Evolutionary conservation across 2,888 invertebrate genomes (phyloP).

Genomic region (Gerris lacustris): DNA sequence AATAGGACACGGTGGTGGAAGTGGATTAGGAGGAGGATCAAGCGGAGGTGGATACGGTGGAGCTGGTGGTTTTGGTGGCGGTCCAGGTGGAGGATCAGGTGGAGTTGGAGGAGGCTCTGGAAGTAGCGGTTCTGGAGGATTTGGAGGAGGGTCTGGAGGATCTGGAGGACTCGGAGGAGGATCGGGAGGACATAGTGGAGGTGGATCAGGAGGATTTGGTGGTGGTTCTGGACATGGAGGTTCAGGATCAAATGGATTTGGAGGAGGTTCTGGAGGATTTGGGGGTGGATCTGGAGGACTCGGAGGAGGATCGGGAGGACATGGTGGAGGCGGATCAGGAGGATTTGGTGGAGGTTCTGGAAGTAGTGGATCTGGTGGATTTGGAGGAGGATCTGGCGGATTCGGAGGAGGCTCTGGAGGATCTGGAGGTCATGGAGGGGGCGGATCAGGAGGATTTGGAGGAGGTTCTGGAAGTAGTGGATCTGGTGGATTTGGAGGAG

Average conservation of each 20-base stretch:
- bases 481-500: not conserved
- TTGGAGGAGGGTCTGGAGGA: conserved; percentile 12
- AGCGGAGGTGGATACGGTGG: conserved; percentile 11
- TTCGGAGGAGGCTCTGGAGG: conserved; percentile 8
- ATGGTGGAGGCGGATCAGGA: not conserved
- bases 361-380: conserved; percentile 6
- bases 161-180: conserved; percentile 14
- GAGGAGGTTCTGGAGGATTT: conserved; percentile 10
- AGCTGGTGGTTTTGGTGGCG: not conserved
- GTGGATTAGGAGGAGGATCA: conserved; percentile 16
- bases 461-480: not conserved
- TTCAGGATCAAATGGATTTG: conserved; percentile 4
- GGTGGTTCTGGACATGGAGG: conserved; percentile 2
- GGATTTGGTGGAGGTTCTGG: conserved; percentile 10
- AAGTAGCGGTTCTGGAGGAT: conserved; percentile 16
- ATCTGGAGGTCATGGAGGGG: conserved; percentile 28
- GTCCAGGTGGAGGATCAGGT: not conserved
- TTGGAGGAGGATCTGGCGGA: conserved; percentile 7
- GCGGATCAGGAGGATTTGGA: not conserved
- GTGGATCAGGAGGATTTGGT: conserved; percentile 26
- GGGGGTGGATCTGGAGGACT: conserved; percentile 2
- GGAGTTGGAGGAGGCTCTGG: conserved; percentile 14
- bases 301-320: not conserved
- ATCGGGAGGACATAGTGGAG: conserved; percentile 8
- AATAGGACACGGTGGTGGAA: conserved; percentile 3